Base-by-base conservation (phyloP, 2,888 invertebrate genomes). In the Lasiommata megera region DNA sequence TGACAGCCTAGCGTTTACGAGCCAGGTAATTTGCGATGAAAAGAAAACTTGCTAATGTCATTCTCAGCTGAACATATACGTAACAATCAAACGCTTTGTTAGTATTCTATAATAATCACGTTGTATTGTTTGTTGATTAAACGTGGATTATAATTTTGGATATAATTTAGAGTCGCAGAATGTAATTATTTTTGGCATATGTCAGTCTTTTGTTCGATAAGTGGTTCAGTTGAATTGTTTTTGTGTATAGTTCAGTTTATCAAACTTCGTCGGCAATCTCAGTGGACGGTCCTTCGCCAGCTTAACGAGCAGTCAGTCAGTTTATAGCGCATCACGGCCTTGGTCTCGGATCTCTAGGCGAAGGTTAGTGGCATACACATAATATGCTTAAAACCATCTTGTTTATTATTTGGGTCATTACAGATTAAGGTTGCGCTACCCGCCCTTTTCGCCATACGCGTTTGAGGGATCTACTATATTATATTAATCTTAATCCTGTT, bases 271-370 rank as follows among this genome's bases (percentile, higher is more conserved):
- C 74, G 92, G 88, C 74, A 92, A 92, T 82, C 84, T 92, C 72
- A 93, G 93, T 82, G 92, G 92, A 71, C 90, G 92, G 73, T 93
- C 93, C 67, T 92, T 92, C 82, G 79, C 84, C 63, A 93, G 93
- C 76, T 82, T 91, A 64, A 88, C 88, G 65, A 93, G 93, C 76
- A 92, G 91, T 78, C 92, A 92, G 80, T 93, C 93, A 29, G 91
- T 89, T 60, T 92, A 89, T 78, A 93, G 93, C 79, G 88, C 92
- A 76, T 92, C 92, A 68, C 92, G 93, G 75, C 93, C 94, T 76
- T 94, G 93, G 93, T 94, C 93, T 73, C 92, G 93, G 71, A 86
- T 92, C 71, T 94, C 93, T 71, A 84, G 93, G 74, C 91, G 92
- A 89, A 93, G 94, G 94, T 94, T 80, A 86, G 84, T 81, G 72